Evolutionary conservation across 2,888 invertebrate genomes (phyloP).

Genomic region (Sinhomidia bicolor): DNA sequence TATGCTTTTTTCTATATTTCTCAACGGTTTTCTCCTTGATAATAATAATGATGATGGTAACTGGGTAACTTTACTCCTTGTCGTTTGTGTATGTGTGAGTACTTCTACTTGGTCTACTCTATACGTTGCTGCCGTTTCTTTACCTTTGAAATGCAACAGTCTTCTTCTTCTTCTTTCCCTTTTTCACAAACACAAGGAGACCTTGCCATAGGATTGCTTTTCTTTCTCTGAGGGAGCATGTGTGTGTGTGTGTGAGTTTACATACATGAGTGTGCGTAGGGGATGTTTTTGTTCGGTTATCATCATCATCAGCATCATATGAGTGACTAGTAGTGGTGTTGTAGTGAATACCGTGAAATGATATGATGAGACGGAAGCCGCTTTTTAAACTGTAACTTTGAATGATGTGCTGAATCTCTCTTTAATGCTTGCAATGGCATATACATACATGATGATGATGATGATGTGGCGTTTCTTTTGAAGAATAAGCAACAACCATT

Average conservation of each 20-base stretch:
- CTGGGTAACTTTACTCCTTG: constrained; percentile 51
- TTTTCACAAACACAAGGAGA: constrained; percentile 43
- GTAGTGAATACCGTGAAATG: background rate
- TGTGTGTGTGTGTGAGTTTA: constrained; percentile 16
- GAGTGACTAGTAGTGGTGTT: background rate
- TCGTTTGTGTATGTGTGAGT: background rate
- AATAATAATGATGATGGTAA: constrained; percentile 35
- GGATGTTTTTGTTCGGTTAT: background rate
- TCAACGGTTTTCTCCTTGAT: background rate
- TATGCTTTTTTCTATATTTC: background rate
- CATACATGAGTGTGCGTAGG: background rate
- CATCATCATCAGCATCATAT: too few species aligned
- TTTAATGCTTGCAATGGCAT: constrained; percentile 4
- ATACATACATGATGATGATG: constrained; percentile 1
- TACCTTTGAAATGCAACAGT: constrained; percentile 69
- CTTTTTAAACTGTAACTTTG: constrained; percentile 54
- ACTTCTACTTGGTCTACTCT: constrained; percentile 5
- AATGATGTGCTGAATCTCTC: constrained; percentile 45
- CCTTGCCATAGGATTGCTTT: constrained; percentile 54
- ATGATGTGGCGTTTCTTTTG: constrained; percentile 28
- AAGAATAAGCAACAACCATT: constrained; percentile 60
- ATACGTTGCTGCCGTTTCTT: constrained; percentile 14
- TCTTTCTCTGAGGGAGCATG: background rate
- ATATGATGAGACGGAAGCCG: constrained; percentile 49
- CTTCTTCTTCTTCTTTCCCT: constrained; percentile 9